phyloP scores from a whole-genome alignment of 2,797 vertebrate genomes.

The Cynodonichthys magdalenae region DNA sequence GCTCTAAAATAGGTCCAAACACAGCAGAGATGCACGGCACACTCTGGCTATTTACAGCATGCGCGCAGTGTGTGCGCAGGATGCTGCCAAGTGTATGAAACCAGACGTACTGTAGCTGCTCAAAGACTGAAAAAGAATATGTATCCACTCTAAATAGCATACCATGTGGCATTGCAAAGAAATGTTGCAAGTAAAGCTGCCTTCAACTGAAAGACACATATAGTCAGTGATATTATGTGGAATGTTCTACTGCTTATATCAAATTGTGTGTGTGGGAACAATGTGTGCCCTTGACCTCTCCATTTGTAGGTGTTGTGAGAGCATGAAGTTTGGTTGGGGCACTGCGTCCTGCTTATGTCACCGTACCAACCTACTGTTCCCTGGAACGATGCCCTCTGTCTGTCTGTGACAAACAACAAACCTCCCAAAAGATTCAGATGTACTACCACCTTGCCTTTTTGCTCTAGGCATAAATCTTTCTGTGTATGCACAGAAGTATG shows the following conservation, averaged over 20 bases:
- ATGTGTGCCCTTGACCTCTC: slow-evolving; percentile 64
- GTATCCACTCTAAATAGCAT: slow-evolving; percentile 32
- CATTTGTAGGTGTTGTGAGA: slow-evolving; percentile 63
- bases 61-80: slow-evolving; percentile 73
- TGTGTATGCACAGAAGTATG: slow-evolving; percentile 12
- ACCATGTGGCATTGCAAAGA: slow-evolving; percentile 16
- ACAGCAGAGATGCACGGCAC: slow-evolving; percentile 82
- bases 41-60: slow-evolving; percentile 83
- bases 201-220: neutral
- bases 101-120: slow-evolving; percentile 56
- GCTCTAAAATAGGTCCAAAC: slow-evolving; percentile 85
- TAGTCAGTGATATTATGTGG: neutral
- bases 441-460: slow-evolving; percentile 35
- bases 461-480: slow-evolving; percentile 20
- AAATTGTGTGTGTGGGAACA: slow-evolving; percentile 10
- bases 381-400: slow-evolving; percentile 61
- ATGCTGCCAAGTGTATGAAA: slow-evolving; percentile 75
- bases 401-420: slow-evolving; percentile 57
- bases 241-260: slow-evolving; percentile 5
- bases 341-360: slow-evolving; percentile 74
- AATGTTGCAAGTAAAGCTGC: slow-evolving; percentile 3
- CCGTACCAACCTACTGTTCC: slow-evolving; percentile 67
- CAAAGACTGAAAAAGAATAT: slow-evolving; percentile 36
- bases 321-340: slow-evolving; percentile 41
- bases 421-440: slow-evolving; percentile 54